Evolutionary conservation across 2,797 vertebrate species (phyloP).

Genomic region (Bradypodion pumilum): DNA sequence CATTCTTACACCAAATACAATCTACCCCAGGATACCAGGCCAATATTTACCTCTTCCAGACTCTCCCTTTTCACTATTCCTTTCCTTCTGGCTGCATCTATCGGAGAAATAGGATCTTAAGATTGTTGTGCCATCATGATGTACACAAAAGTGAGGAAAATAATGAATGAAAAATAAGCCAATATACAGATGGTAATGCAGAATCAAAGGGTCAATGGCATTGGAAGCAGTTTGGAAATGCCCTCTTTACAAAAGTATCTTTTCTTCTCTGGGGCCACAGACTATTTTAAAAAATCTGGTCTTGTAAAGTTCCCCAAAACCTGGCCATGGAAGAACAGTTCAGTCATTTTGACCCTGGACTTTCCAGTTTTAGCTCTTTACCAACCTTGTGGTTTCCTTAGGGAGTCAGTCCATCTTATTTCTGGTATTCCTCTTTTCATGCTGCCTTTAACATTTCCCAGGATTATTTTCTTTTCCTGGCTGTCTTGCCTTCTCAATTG

Average conservation of each 20-base stretch:
- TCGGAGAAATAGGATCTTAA: neutral
- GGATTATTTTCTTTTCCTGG: too few species aligned
- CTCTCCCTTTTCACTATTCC: neutral
- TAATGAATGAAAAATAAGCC: neutral
- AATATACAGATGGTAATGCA: neutral
- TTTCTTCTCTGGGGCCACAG: neutral
- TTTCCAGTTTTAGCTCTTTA: too few species aligned
- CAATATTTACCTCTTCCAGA: constrained; percentile 19
- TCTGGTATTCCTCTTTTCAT: too few species aligned
- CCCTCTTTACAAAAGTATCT: neutral
- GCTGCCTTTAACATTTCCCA: too few species aligned
- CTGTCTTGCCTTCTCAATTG: too few species aligned
- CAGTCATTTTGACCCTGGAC: too few species aligned
- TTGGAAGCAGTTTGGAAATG: neutral
- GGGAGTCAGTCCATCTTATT: too few species aligned
- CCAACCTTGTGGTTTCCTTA: too few species aligned
- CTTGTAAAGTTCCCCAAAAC: too few species aligned
- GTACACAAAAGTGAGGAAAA: neutral
- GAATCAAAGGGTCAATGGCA: neutral
- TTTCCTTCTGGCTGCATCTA: neutral
- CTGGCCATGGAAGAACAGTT: too few species aligned
- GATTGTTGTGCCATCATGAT: neutral
- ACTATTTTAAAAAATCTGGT: too few species aligned
- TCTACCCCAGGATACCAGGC: neutral
- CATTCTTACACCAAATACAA: neutral